A percentile compares a stretch with the other conserved stretches of the same genome.
phyloP scores from a whole-genome alignment of 2,797 vertebrate species.

The Heliangelus exortis region DNA sequence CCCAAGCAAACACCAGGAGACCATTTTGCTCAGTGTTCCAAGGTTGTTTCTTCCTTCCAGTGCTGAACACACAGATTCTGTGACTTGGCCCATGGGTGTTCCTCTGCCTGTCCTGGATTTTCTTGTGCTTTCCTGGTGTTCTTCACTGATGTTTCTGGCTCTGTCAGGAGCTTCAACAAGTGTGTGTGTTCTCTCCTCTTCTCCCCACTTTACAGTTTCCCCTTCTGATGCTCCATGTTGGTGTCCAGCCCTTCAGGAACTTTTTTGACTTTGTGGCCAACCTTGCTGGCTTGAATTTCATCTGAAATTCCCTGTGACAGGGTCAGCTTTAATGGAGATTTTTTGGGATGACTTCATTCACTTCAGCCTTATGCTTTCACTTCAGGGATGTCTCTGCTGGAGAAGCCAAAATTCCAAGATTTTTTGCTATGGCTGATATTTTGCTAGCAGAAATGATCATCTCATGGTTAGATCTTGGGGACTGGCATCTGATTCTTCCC shows the following conservation, averaged over 20 bases:
- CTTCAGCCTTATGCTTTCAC: background rate
- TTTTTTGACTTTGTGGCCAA: background rate
- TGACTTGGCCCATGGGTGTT: background rate
- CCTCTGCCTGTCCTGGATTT: background rate
- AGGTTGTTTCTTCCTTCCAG: background rate
- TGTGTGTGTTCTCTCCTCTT: background rate
- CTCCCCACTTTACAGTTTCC: background rate
- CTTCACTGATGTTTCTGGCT: background rate
- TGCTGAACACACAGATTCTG: background rate
- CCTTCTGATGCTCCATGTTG: background rate
- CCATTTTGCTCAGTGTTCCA: background rate
- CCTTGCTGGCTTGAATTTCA: background rate
- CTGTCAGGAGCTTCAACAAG: background rate
- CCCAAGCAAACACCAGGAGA: background rate
- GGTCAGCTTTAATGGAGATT: background rate
- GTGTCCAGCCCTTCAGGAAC: background rate
- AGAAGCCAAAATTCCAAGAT: background rate
- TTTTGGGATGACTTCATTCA: background rate
- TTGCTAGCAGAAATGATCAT: background rate
- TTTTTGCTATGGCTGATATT: rapidly evolving
- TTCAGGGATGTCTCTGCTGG: background rate
- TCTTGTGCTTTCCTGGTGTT: background rate
- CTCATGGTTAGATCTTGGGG: rapidly evolving
- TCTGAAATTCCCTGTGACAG: background rate
- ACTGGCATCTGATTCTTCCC: rapidly evolving